Base-by-base conservation (phyloP, 1,140 invertebrate species). In the Ptiloglossa arizonensis region DNA sequence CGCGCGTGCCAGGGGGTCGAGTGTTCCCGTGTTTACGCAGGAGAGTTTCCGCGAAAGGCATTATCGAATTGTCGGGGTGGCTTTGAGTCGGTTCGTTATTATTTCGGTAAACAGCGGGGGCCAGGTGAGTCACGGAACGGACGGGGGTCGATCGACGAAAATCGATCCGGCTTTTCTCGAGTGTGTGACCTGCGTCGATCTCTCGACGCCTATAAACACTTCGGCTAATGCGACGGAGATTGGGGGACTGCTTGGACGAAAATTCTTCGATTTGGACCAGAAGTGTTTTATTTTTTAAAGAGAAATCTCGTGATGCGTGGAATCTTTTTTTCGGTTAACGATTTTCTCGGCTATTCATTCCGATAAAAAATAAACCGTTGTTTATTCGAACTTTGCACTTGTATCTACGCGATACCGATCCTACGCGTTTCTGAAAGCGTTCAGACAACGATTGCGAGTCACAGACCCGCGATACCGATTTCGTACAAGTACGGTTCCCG, bases 51-150 rank as follows among this genome's bases (percentile, higher is more conserved):
- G 52, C 63, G 52, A 68, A 83, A 57, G 71, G 71, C 68, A 83
- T 86, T 87, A 87, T 86, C 76, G 70, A 86, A 87, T 86, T 86
- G 82, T 80, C 76, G 57, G 62, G 67, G 74, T 64, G 52, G 44
- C 54, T 64, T 27, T 22, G 22, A 4, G 63, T n/a, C 50, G 67
- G 54, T 71, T 67, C 59, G 68, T 77, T 87, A 80, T 86, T 87
- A 87, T 87, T 86, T 82, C 71, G 77, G 57, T 41, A 82, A 85
- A 87, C 80, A 86, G 29, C 29, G 77, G n/a, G n/a, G n/a, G 22
- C 35, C 81, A 82, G 75, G 81, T 83, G 78, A 83, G 46, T 44
- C 69, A 54, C 13, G 6, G 27, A n/a, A 2, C 54, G 76, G 41
- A 13, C 50, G 38, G 27, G 62, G 54, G 62, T 57, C 60, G 52